phyloP scores from a whole-genome alignment of 2,113 vertebrate genomes.

The Oreochromis spilurus region DNA sequence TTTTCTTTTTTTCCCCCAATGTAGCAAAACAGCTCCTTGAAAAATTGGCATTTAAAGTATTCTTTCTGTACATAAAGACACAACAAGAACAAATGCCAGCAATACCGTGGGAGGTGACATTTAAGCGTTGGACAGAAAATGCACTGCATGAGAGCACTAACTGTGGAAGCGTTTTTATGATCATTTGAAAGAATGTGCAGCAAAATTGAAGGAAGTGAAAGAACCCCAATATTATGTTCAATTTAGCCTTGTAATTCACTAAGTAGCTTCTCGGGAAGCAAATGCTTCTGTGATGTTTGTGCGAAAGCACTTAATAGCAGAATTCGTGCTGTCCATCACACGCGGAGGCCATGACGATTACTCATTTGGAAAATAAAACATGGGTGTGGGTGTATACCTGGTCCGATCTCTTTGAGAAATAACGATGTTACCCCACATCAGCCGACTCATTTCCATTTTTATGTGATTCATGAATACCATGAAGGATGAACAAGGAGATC shows the following conservation, averaged over 20 bases:
- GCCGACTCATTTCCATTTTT: conserved; percentile 62
- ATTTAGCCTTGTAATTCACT: conserved; percentile 24
- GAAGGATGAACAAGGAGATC: background rate
- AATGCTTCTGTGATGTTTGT: background rate
- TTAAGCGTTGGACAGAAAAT: background rate
- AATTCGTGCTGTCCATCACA: conserved; percentile 19
- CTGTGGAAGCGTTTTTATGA: conserved; percentile 8
- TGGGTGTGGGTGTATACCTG: background rate
- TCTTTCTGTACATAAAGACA: conserved; percentile 9
- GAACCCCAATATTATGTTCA: background rate
- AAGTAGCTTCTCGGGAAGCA: background rate
- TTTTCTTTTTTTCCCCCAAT: background rate
- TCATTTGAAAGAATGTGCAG: background rate
- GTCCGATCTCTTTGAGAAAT: conserved; percentile 10
- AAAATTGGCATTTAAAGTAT: conserved; percentile 9
- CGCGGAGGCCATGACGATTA: background rate
- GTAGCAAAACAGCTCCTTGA: background rate
- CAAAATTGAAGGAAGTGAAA: conserved; percentile 3
- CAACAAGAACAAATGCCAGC: conserved; percentile 29
- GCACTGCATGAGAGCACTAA: background rate
- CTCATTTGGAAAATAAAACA: conserved; percentile 11
- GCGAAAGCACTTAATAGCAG: conserved; percentile 29
- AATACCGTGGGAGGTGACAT: conserved; percentile 47
- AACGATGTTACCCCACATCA: conserved; percentile 36
- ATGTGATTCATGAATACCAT: conserved; percentile 44